These are phyloP conservation scores for Sipha flava DNA, from an alignment of 1,140 invertebrate species.

Conservation along the genomic window DNA sequence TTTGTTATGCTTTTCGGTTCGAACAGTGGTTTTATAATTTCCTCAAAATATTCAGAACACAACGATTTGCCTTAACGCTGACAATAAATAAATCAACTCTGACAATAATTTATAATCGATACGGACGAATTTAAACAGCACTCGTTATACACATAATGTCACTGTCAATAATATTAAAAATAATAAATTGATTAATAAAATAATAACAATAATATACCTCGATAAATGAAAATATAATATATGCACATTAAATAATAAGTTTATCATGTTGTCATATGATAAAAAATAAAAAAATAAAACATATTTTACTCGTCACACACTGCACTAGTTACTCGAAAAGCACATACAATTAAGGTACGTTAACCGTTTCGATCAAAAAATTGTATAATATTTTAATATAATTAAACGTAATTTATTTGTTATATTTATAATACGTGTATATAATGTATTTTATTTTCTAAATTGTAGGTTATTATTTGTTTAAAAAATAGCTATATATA, in stretches of 20 bases:
- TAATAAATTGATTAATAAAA: too few species aligned
- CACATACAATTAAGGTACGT: neutral
- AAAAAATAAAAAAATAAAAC: neutral
- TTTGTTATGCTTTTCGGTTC: constrained; percentile 1
- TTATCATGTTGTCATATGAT: too few species aligned
- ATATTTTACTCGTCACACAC: neutral
- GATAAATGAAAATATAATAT: neutral
- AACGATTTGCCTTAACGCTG: neutral
- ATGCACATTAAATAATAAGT: too few species aligned
- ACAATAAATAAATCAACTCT: neutral
- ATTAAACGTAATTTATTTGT: too few species aligned
- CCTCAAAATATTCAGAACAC: neutral
- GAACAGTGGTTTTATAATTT: neutral
- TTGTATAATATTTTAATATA: too few species aligned
- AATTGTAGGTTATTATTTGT: too few species aligned
- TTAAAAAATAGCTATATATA: too few species aligned
- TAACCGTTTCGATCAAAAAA: too few species aligned
- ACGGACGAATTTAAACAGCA: neutral
- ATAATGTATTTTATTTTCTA: too few species aligned
- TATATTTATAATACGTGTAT: too few species aligned
- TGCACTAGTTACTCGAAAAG: neutral
- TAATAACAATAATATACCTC: too few species aligned
- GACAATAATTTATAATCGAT: neutral
- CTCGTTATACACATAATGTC: neutral
- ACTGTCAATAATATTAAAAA: neutral